A percentile compares a stretch with the other conserved stretches of the same genome.
Conservation (phyloP, 2,113 vertebrate species). For the Conger conger region DNA sequence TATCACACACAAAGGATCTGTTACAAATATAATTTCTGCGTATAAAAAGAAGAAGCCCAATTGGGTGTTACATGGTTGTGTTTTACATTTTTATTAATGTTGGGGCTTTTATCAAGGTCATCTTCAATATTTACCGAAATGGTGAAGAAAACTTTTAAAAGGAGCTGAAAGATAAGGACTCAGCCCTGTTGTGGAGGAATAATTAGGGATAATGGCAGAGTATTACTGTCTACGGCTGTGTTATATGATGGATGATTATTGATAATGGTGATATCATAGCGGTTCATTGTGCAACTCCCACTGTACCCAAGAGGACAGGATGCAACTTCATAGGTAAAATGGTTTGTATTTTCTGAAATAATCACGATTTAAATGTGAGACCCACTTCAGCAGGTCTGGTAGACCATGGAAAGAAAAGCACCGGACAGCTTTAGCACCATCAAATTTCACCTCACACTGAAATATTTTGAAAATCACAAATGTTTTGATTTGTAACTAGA, state of each 20-base stretch:
- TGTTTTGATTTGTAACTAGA: neutral
- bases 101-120: constrained; percentile 37
- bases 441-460: neutral
- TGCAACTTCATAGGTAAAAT: neutral
- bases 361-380: neutral
- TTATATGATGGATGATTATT: neutral
- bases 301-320: neutral
- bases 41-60: constrained; percentile 40
- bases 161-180: constrained; percentile 8
- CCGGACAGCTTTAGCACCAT: neutral
- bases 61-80: constrained; percentile 48
- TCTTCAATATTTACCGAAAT: constrained; percentile 41
- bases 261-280: constrained; percentile 10
- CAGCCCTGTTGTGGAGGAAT: constrained; percentile 33
- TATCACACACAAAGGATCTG: constrained; percentile 64
- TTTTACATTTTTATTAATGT: constrained; percentile 52
- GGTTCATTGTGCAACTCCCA: neutral
- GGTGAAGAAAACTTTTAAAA: constrained; percentile 9
- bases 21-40: constrained; percentile 61
- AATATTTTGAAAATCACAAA: neutral
- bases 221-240: neutral
- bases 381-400: neutral
- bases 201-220: constrained; percentile 28
- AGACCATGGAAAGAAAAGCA: neutral
- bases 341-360: constrained; percentile 5